These are phyloP conservation scores for Hypsopygia costalis DNA, from an alignment of 2,888 invertebrate species.

Conservation along the genomic window DNA sequence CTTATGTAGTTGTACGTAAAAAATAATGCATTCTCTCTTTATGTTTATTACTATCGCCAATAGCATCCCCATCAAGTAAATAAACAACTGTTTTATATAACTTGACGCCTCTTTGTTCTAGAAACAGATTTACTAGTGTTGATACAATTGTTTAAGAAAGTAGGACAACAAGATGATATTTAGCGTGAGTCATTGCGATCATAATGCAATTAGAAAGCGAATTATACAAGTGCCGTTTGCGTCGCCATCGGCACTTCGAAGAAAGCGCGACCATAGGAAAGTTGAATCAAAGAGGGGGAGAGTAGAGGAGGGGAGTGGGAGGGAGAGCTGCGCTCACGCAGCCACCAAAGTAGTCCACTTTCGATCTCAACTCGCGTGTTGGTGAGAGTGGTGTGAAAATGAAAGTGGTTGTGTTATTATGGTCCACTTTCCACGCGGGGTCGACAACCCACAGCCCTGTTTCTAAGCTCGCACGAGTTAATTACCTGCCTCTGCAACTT, in stretches of 20 bases:
- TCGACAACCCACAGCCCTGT: constrained; percentile 60
- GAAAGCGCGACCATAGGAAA: constrained; percentile 76
- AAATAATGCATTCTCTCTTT: too few relatives aligned
- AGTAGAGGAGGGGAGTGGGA: constrained; percentile 13
- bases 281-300: constrained; percentile 43
- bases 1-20: too few relatives aligned
- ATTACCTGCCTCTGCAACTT: constrained; percentile 32
- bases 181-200: constrained; percentile 59
- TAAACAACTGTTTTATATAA: too few relatives aligned
- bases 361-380: constrained; percentile 68
- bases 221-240: constrained; percentile 64
- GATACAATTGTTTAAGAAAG: constrained; percentile 47
- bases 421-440: constrained; percentile 75
- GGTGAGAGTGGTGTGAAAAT: constrained; percentile 82
- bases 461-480: constrained; percentile 50
- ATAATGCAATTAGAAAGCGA: constrained; percentile 79
- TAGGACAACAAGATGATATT: constrained; percentile 59
- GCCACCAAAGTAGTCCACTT: constrained; percentile 74
- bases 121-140: background rate
- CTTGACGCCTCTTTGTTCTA: background rate
- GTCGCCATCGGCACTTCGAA: constrained; percentile 42
- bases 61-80: too few relatives aligned
- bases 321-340: constrained; percentile 68
- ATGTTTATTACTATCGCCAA: too few relatives aligned
- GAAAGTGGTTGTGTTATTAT: constrained; percentile 81